Base-by-base conservation (phyloP, 1,140 invertebrate species). In the Bombus difficillimus region DNA sequence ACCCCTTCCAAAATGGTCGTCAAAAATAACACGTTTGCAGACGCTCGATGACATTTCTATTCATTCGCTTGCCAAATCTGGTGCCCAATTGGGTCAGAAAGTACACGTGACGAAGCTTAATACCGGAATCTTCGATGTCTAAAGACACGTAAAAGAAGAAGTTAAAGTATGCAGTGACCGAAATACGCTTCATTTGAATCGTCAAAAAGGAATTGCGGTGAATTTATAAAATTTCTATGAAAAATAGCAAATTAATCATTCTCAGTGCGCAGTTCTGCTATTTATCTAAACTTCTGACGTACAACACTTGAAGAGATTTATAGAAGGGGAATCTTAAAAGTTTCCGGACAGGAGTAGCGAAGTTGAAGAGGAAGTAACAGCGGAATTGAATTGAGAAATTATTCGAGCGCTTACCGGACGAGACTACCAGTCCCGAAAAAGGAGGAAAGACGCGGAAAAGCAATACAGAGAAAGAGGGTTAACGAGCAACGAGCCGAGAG, bases 11-110 rank as follows among this genome's bases (percentile, higher is more conserved):
- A 77, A 78, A 83, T 39, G 53, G 59, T 76, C 9, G 80, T 86
- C 68, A 66, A 86, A 89, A 89, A 89, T 89, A 86, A 86, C 80
- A 34, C 64, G 74, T 43, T 69, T 5, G 13, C 68, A 37, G 28
- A 80, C 75, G 6, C 41, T 43, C 8, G 78, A 66, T 53, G 57
- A 85, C 41, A 37, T 22, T 71, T 22, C n/a, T n/a, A 10, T 22
- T 71, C 32, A 18, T 62, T 32, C 22, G 9, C 53, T 78, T 43
- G 53, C 39, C 83, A 47, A 59, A 37, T 53, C 53, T 15, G 62
- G 28, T 66, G 37, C 10, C 28, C 6, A 57, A 34, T 8, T 37
- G 41, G 18, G 12, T 72, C 10, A 77, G 9, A 47, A 47, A 37
- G 5, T 18, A 37, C 5, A 22, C 25, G 25, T 4, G 22, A 18